Conservation (phyloP, 1,140 invertebrate genomes). For the Melipona quadrifasciata region DNA sequence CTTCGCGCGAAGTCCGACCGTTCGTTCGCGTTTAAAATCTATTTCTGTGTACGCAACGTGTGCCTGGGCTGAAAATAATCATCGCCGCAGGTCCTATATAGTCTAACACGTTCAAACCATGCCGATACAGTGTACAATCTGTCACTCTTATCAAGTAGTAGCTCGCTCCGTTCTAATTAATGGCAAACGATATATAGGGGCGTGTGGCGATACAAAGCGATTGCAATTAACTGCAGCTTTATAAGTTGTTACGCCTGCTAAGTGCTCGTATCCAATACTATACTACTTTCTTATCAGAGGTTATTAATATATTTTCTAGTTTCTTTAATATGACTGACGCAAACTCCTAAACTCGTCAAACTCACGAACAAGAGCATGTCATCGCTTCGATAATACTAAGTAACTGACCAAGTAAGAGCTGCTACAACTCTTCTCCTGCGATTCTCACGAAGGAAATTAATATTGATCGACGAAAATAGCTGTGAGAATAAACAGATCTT, state of each 20-base stretch:
- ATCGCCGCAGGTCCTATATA: slow-evolving; percentile 36
- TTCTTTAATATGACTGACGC: neutral
- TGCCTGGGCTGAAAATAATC: slow-evolving; percentile 49
- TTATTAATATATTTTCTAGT: neutral
- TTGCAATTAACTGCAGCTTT: neutral
- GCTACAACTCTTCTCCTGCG: neutral
- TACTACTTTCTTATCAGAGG: neutral
- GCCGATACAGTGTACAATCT: slow-evolving; percentile 13
- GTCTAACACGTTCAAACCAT: slow-evolving; percentile 29
- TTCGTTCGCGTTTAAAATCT: slow-evolving; percentile 41
- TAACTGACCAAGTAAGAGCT: slow-evolving; percentile 5
- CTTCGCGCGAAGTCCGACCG: slow-evolving; percentile 40
- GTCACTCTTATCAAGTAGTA: slow-evolving; percentile 20
- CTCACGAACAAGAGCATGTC: neutral
- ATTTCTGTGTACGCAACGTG: slow-evolving; percentile 45
- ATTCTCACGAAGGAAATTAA: neutral
- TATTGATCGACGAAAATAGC: neutral
- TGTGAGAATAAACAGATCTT: neutral
- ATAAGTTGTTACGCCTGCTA: neutral
- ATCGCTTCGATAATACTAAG: neutral
- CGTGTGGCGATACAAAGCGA: neutral
- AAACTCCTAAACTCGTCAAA: neutral
- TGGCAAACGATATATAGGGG: neutral
- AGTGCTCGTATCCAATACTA: neutral
- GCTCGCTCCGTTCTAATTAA: slow-evolving; percentile 2